These are phyloP conservation scores for Phalanger gymnotis DNA, from an alignment of 2,797 vertebrate species.

Conservation along the genomic window DNA sequence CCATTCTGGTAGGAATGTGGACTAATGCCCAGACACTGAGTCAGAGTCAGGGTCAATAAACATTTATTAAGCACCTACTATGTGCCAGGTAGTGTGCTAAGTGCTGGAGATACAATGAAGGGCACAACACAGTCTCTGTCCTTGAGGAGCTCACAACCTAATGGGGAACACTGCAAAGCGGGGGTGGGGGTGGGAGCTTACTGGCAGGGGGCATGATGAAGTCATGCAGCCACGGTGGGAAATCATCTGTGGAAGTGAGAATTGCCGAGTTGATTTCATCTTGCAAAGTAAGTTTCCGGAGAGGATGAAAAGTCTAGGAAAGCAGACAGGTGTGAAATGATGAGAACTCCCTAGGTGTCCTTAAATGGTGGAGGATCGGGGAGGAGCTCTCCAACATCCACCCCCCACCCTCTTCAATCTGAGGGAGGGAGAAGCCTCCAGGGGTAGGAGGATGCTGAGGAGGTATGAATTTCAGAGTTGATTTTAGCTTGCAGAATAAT, in stretches of 20 bases:
- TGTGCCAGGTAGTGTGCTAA: background rate
- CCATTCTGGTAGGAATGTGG: background rate
- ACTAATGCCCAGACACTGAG: background rate
- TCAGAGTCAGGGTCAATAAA: background rate
- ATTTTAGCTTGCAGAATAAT: background rate
- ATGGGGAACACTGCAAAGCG: background rate
- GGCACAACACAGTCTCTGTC: background rate
- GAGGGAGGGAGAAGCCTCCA: background rate
- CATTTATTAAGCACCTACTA: background rate
- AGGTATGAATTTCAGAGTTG: background rate
- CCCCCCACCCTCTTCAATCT: background rate
- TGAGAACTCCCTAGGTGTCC: background rate
- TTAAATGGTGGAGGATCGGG: background rate
- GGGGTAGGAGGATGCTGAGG: background rate
- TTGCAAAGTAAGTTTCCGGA: background rate
- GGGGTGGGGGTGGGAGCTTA: background rate
- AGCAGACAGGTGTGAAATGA: background rate
- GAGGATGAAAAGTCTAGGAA: background rate
- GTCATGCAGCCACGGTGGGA: background rate
- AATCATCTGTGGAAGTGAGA: background rate
- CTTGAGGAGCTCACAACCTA: background rate
- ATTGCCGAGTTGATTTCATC: background rate
- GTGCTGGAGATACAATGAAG: background rate
- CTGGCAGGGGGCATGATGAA: background rate
- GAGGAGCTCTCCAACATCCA: background rate